Evolutionary conservation across 2,888 invertebrate species (phyloP).

Genomic region (Macroteleia sp.): DNA sequence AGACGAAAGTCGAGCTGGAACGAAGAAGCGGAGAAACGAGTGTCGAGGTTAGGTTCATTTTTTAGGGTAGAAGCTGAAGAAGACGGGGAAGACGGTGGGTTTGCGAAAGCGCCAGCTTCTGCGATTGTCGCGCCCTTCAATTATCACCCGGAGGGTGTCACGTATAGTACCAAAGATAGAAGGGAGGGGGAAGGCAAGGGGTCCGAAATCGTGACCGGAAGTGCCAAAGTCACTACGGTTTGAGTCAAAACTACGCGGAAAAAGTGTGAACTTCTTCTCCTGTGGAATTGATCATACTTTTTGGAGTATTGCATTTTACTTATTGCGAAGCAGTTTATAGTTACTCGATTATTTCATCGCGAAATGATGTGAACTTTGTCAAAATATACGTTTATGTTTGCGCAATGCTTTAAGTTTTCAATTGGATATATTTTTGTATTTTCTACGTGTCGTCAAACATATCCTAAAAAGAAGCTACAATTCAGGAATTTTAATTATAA

Average conservation of each 20-base stretch:
- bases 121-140: slow-evolving; percentile 85
- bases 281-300: slow-evolving; percentile 35
- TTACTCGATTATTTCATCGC: too few species aligned
- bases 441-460: too few species aligned
- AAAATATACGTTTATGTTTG: too few species aligned
- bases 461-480: too few species aligned
- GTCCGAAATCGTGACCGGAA: slow-evolving; percentile 75
- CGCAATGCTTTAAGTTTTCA: too few species aligned
- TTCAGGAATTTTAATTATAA: too few species aligned
- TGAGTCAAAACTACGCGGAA: slow-evolving; percentile 62
- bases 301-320: slow-evolving; percentile 5
- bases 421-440: too few species aligned
- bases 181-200: slow-evolving; percentile 66
- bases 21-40: slow-evolving; percentile 74
- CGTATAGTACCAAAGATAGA: slow-evolving; percentile 55
- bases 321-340: too few species aligned
- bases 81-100: slow-evolving; percentile 48
- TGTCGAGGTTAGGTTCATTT: slow-evolving; percentile 40
- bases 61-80: slow-evolving; percentile 44
- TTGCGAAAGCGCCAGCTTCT: slow-evolving; percentile 73
- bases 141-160: slow-evolving; percentile 81
- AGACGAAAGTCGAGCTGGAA: slow-evolving; percentile 63
- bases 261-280: neutral
- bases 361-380: too few species aligned
- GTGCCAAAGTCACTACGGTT: slow-evolving; percentile 79